Evolutionary conservation across 2,888 invertebrate species (phyloP).

Genomic region (Synanthedon myopaeformis): DNA sequence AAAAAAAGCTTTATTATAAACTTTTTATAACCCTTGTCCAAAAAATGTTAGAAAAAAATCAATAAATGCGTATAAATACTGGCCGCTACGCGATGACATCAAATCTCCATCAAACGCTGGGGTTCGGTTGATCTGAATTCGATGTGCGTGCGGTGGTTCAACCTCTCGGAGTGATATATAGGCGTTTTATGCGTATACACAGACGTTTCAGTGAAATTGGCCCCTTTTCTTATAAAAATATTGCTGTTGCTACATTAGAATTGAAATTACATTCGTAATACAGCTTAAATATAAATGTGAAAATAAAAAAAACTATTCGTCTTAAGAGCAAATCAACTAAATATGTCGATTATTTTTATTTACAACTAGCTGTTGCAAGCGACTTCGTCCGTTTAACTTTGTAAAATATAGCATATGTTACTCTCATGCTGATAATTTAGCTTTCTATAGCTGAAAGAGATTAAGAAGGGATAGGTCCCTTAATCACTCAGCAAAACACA

Average conservation of each 20-base stretch:
- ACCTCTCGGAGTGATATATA: conserved; percentile 7
- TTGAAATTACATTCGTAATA: not conserved
- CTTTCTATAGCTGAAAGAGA: too few relatives aligned
- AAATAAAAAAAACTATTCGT: too few relatives aligned
- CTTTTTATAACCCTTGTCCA: not conserved
- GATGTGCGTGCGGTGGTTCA: conserved; percentile 32
- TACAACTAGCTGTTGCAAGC: too few relatives aligned
- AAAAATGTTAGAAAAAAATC: not conserved
- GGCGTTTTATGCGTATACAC: conserved; percentile 1
- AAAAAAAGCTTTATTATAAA: not conserved
- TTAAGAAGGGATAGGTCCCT: too few relatives aligned
- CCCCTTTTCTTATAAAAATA: not conserved
- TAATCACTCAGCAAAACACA: too few relatives aligned
- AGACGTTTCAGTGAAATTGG: not conserved
- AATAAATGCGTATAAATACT: conserved; percentile 10
- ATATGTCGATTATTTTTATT: too few relatives aligned
- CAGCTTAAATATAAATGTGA: too few relatives aligned
- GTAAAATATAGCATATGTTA: too few relatives aligned
- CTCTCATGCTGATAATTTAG: too few relatives aligned
- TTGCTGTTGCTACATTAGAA: not conserved
- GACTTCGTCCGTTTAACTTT: too few relatives aligned
- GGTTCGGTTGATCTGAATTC: conserved; percentile 45
- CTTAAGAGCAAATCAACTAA: too few relatives aligned
- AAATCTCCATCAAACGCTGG: conserved; percentile 47
- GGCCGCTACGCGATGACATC: conserved; percentile 32